Evolutionary conservation across 37 sponge, comb jelly and placozoan genomes (phyloP), one percentile per base, ranked within the genome.

Genomic region (Petrosia ficiformis): DNA sequence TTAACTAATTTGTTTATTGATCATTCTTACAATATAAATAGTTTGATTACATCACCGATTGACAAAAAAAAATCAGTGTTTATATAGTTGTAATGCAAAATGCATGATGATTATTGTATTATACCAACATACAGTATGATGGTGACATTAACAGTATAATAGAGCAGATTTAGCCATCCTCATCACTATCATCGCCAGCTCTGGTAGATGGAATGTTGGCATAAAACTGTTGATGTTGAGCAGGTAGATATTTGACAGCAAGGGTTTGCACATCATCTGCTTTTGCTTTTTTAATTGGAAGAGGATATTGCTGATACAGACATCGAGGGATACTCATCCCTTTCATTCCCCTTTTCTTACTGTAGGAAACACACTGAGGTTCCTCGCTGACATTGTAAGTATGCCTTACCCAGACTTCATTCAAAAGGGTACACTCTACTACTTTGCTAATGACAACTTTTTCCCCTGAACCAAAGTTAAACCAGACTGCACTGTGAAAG

Each of bases 231-330:
- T 60, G 77, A 70, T 70, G 28, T 16, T 76, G 44, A 28, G 26
- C 5, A 44, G 77, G 84, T 5, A 84, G 67, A 42, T 64, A 84
- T 29, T 71, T 29, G 11, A 14, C 3, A 71, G 75, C 77, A n/a
- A 84, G 66, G 54, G 60, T 84, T 5, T 19, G 35, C 22, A 84
- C 28, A 41, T 82, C 83, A 31, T 76, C 77, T 22, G 84, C 84
- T 60, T 84, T 84, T n/a, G 71, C 66, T 39, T 70, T 52, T 41
- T 76, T 84, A 39, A 84, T 70, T 1, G 84, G 77, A 43, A 84
- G 52, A 32, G 84, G 84, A 65, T 76, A 76, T 61, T 71, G 65
- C 3, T 25, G 1, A 35, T 84, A 84, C 19, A 75, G 77, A 71
- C 77, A 63, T 3, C 11, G 44, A 3, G 32, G 30, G 5, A 71